A percentile compares a stretch with the other conserved stretches of the same genome.
These are phyloP conservation scores for Lucinisca nassula DNA, from an alignment of 2,888 invertebrate species.

Conservation along the genomic window DNA sequence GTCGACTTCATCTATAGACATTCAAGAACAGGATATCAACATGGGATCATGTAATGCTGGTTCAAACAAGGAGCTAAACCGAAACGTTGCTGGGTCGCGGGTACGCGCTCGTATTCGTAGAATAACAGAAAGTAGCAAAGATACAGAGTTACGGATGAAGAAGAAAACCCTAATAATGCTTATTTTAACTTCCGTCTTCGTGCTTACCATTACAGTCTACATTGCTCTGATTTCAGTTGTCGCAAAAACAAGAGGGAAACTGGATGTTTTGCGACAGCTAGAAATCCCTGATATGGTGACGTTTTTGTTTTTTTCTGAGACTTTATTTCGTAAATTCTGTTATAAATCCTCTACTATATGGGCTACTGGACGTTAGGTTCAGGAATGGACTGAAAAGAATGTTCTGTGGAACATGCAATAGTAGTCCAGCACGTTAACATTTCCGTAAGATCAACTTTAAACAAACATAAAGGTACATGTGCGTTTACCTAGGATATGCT, in stretches of 20 bases:
- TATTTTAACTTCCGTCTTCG: neutral
- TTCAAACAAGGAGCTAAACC: no score
- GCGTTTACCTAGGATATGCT: no score
- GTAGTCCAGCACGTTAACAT: no score
- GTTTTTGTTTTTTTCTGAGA: neutral
- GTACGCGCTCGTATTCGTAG: neutral
- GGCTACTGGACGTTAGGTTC: neutral
- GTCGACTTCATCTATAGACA: no score
- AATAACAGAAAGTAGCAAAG: neutral
- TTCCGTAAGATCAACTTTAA: no score
- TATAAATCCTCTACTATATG: neutral
- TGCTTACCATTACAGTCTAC: neutral
- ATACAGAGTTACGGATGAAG: neutral
- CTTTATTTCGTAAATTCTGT: neutral
- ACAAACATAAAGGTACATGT: no score
- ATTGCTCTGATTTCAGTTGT: neutral
- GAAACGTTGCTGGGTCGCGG: no score
- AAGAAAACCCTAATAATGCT: conserved; percentile 5
- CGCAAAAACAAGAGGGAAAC: neutral
- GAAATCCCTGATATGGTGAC: no score
- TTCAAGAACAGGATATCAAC: no score
- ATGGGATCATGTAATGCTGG: no score
- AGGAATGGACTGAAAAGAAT: neutral
- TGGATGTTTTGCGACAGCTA: neutral
- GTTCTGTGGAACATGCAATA: no score